phyloP scores from a whole-genome alignment of 2,797 vertebrate genomes.

The Kryptolebias ocellatus region DNA sequence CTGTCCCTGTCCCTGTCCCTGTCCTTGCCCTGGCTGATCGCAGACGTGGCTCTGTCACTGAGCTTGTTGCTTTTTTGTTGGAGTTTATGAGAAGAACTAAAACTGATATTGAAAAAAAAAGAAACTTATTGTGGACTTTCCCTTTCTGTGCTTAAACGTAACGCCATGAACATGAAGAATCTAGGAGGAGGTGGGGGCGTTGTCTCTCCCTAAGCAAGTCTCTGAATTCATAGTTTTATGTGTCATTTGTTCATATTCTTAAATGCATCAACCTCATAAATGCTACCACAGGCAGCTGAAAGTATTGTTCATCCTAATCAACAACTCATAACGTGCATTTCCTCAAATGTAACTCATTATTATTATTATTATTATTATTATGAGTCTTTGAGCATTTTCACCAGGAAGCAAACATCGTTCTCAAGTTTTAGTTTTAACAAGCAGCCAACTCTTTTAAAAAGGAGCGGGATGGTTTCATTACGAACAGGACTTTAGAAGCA shows the following conservation, averaged over 20 bases:
- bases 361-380: no score
- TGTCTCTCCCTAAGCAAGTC: not conserved
- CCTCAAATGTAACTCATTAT: not conserved
- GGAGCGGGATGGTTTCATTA: no score
- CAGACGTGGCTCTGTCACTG: slow-evolving; percentile 10
- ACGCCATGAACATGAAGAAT: not conserved
- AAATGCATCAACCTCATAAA: no score
- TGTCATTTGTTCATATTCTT: not conserved
- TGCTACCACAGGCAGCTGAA: not conserved
- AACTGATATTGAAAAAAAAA: slow-evolving; percentile 1
- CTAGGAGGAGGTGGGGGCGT: not conserved
- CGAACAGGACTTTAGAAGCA: not conserved
- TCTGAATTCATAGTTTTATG: no score
- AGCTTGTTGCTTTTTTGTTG: slow-evolving; percentile 3
- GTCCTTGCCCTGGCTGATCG: not conserved
- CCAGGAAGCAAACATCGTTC: not conserved
- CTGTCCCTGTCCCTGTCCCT: not conserved
- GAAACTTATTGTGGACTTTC: no score
- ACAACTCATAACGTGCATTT: no score
- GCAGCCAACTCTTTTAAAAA: not conserved
- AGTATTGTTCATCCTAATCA: not conserved
- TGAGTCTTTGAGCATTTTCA: not conserved
- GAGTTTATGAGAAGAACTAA: slow-evolving; percentile 1
- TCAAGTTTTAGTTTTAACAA: not conserved
- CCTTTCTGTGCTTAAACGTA: not conserved